These are phyloP conservation scores for Equus quagga DNA, from an alignment of 2,113 vertebrate species.

Conservation along the genomic window DNA sequence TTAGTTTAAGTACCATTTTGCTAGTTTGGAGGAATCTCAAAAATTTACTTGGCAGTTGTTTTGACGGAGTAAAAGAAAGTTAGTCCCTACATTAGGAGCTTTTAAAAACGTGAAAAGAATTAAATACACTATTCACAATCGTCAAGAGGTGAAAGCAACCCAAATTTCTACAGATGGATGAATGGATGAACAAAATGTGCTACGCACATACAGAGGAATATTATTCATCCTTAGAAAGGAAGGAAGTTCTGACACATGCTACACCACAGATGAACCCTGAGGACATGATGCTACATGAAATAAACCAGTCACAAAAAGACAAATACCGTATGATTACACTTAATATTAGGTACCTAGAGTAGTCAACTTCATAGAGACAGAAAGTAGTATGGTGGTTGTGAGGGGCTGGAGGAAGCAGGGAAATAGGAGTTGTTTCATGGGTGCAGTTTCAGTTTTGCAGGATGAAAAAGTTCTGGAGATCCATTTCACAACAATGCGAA, in stretches of 20 bases:
- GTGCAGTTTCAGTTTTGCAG: neutral
- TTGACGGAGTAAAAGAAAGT: neutral
- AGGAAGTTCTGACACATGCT: neutral
- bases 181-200: neutral
- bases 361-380: neutral
- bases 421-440: neutral
- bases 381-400: neutral
- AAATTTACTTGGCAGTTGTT: neutral
- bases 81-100: neutral
- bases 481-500: neutral
- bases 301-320: neutral
- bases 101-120: slow-evolving; percentile 5
- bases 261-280: neutral
- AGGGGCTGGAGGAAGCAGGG: too few relatives aligned
- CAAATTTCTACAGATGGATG: neutral
- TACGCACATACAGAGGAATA: neutral
- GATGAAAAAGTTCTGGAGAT: neutral
- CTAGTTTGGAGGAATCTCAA: neutral
- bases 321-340: too few relatives aligned
- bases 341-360: too few relatives aligned
- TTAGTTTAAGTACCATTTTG: neutral
- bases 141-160: neutral
- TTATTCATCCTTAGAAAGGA: neutral
- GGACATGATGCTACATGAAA: neutral
- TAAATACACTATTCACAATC: neutral